These are phyloP conservation scores for Ceratoteleas bidentatus DNA, from an alignment of 1,140 invertebrate genomes.

Conservation along the genomic window DNA sequence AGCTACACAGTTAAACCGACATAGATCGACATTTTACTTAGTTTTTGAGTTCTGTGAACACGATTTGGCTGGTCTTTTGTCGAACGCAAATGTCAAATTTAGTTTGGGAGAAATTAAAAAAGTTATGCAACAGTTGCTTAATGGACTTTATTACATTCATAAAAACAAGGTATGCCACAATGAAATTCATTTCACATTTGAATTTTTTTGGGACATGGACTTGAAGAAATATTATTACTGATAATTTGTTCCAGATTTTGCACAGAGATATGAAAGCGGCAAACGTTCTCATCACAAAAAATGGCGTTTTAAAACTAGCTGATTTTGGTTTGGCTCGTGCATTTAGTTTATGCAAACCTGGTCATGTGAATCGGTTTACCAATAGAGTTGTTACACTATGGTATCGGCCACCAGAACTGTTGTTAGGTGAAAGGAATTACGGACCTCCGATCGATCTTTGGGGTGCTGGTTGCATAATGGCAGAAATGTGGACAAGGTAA, in stretches of 20 bases:
- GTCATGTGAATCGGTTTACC: conserved; percentile 93
- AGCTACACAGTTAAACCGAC: conserved; percentile 1
- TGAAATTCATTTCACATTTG: too few relatives aligned
- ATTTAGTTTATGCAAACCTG: conserved; percentile 84
- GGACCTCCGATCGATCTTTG: conserved; percentile 98
- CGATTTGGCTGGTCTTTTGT: conserved; percentile 97
- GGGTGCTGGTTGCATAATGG: conserved; percentile 99
- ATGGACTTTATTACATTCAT: conserved; percentile 98
- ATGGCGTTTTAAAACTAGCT: conserved; percentile 96
- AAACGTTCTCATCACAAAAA: conserved; percentile 98
- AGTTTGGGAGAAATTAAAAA: conserved; percentile 98
- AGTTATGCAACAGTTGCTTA: conserved; percentile 98
- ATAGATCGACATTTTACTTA: conserved; percentile 94
- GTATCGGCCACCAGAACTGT: conserved; percentile 96
- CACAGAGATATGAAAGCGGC: conserved; percentile 99
- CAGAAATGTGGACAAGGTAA: conserved; percentile 90
- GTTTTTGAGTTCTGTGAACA: conserved; percentile 99
- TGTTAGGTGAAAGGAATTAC: conserved; percentile 96
- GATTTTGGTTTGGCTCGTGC: conserved; percentile 96
- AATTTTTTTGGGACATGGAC: too few relatives aligned
- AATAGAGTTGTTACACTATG: conserved; percentile 98
- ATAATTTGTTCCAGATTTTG: conserved; percentile 83
- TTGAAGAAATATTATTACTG: too few relatives aligned
- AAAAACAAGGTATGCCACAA: conserved; percentile 78
- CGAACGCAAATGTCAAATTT: conserved; percentile 98